Evolutionary conservation across 2,797 vertebrate genomes (phyloP).

Genomic region (Argya squamiceps): DNA sequence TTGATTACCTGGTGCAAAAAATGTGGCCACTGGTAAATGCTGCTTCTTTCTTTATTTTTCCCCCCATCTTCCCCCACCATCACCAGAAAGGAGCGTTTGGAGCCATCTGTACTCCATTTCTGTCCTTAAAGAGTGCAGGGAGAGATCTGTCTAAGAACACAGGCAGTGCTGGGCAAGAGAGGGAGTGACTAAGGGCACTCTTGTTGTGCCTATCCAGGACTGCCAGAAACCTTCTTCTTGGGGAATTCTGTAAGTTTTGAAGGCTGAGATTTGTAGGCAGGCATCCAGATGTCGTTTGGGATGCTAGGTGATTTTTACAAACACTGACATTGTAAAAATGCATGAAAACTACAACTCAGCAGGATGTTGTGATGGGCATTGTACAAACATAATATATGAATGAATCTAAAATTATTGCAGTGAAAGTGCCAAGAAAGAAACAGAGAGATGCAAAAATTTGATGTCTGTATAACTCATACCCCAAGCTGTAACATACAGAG

Average conservation of each 20-base stretch:
- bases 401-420: background rate
- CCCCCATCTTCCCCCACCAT: rapidly evolving
- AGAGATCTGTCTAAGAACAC: background rate
- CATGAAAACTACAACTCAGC: background rate
- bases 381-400: background rate
- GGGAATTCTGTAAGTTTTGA: background rate
- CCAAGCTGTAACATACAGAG: background rate
- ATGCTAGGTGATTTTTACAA: background rate
- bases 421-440: background rate
- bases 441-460: background rate
- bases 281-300: background rate
- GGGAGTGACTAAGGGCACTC: background rate
- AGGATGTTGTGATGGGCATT: background rate
- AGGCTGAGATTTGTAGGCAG: background rate
- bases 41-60: background rate
- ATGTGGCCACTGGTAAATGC: background rate
- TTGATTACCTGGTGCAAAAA: background rate
- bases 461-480: background rate
- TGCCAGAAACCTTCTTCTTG: background rate
- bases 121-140: background rate
- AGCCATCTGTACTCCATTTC: background rate
- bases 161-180: background rate
- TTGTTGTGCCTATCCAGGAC: background rate
- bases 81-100: background rate
- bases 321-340: background rate